Conservation (phyloP, 1,140 invertebrate species). For the Drosophila cardini region DNA sequence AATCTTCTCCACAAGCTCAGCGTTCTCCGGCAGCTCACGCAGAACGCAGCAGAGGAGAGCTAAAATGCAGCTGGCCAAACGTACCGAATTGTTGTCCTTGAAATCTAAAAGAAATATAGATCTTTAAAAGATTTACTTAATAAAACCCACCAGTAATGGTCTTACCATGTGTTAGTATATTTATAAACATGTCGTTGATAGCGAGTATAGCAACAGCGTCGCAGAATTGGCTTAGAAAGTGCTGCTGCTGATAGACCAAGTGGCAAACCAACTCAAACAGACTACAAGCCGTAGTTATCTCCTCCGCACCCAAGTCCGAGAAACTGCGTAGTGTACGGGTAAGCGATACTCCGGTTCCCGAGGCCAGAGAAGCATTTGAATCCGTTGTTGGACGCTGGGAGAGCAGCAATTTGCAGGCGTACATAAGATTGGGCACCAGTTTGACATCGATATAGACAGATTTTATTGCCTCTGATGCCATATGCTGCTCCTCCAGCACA, state of each 20-base stretch:
- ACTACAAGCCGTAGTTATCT: slow-evolving; percentile 88
- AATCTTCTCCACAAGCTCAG: slow-evolving; percentile 90
- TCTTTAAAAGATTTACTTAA: no score
- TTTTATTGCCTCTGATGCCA: slow-evolving; percentile 85
- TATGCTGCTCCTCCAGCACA: slow-evolving; percentile 87
- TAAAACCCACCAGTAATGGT: slow-evolving; percentile 12
- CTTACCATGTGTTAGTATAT: slow-evolving; percentile 86
- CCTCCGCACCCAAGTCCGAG: slow-evolving; percentile 86
- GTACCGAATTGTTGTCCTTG: slow-evolving; percentile 87
- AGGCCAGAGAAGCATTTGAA: slow-evolving; percentile 61
- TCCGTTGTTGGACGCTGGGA: slow-evolving; percentile 75
- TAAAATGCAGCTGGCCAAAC: slow-evolving; percentile 87
- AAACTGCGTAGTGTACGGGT: slow-evolving; percentile 80
- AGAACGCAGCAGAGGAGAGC: slow-evolving; percentile 91
- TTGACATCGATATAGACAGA: slow-evolving; percentile 90
- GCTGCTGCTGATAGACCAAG: slow-evolving; percentile 89
- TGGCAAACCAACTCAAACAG: slow-evolving; percentile 89
- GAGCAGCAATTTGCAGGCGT: slow-evolving; percentile 88
- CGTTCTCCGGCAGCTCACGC: slow-evolving; percentile 90
- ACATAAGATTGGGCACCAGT: slow-evolving; percentile 91
- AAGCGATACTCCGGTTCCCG: slow-evolving; percentile 35
- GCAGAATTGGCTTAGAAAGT: slow-evolving; percentile 91
- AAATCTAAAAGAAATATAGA: slow-evolving; percentile 85
- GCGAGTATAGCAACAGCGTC: slow-evolving; percentile 90
- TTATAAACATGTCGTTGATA: slow-evolving; percentile 86